phyloP scores from a whole-genome alignment of 2,888 invertebrate genomes.

The Sipunculus nudus region DNA sequence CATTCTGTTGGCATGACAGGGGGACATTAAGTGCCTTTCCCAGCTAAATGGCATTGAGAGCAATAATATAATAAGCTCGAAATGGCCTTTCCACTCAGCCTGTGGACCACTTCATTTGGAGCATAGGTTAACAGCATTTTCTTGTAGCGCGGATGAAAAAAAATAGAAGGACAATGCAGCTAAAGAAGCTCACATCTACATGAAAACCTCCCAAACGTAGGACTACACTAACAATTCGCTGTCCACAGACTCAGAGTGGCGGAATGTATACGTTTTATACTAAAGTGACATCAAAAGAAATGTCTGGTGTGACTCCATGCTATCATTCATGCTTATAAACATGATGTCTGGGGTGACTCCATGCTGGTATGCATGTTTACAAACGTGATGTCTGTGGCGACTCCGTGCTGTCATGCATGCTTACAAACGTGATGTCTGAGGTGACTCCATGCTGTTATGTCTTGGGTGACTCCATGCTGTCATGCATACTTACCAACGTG shows the following conservation, averaged over 20 bases:
- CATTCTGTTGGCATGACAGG: too few relatives aligned
- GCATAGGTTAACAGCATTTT: conserved; percentile 40
- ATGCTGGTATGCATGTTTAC: too few relatives aligned
- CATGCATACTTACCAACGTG: too few relatives aligned
- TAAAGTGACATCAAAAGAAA: conserved; percentile 43
- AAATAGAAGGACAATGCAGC: conserved; percentile 41
- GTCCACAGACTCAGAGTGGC: not conserved
- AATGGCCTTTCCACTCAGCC: conserved; percentile 41
- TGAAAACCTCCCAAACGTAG: conserved; percentile 32
- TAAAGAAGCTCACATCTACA: conserved; percentile 39
- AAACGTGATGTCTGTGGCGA: too few relatives aligned
- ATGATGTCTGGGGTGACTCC: too few relatives aligned
- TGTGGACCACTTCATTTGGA: conserved; percentile 39
- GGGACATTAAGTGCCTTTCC: not conserved
- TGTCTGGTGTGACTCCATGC: conserved; percentile 19
- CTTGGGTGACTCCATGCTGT: too few relatives aligned
- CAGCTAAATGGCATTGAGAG: conserved; percentile 16
- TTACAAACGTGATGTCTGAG: too few relatives aligned
- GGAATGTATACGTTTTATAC: conserved; percentile 32
- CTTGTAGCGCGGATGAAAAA: conserved; percentile 39
- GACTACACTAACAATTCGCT: conserved; percentile 22
- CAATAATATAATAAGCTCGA: conserved; percentile 30
- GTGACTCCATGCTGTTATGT: too few relatives aligned
- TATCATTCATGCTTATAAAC: not conserved
- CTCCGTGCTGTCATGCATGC: too few relatives aligned